Evolutionary conservation across 2,113 vertebrate genomes (phyloP).

Genomic region (Pollimyrus isidori): DNA sequence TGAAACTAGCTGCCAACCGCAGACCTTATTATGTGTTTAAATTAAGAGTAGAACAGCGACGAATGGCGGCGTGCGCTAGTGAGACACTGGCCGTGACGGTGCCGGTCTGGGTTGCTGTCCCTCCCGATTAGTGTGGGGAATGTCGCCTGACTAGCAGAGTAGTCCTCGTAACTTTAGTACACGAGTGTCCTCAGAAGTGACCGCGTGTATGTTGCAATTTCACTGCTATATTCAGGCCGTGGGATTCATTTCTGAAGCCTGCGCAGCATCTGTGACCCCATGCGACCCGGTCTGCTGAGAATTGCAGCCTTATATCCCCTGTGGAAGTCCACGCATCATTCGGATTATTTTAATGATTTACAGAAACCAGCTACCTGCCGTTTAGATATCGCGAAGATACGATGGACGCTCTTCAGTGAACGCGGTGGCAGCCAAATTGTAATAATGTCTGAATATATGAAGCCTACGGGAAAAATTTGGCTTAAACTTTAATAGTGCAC

Average conservation of each 20-base stretch:
- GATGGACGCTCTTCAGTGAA: neutral
- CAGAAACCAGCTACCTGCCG: neutral
- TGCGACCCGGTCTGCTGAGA: neutral
- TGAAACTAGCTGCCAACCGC: neutral
- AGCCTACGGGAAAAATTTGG: neutral
- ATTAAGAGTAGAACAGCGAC: neutral
- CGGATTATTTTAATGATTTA: neutral
- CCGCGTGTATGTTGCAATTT: neutral
- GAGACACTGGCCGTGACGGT: neutral
- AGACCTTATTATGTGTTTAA: neutral
- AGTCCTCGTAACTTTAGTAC: neutral
- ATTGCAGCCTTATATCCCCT: neutral
- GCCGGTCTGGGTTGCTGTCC: neutral
- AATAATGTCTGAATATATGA: neutral
- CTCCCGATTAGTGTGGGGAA: neutral
- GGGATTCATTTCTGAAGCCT: neutral
- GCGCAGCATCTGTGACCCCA: neutral
- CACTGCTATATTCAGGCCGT: neutral
- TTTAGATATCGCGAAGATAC: neutral
- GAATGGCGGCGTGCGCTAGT: neutral
- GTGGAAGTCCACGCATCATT: neutral
- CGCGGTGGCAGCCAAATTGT: neutral
- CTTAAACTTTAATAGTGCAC: neutral
- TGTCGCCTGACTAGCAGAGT: neutral
- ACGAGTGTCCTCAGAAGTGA: neutral